A percentile compares a stretch with the other conserved stretches of the same genome.
Conservation (phyloP, 2,888 invertebrate species). For the Dromius quadrimaculatus region DNA sequence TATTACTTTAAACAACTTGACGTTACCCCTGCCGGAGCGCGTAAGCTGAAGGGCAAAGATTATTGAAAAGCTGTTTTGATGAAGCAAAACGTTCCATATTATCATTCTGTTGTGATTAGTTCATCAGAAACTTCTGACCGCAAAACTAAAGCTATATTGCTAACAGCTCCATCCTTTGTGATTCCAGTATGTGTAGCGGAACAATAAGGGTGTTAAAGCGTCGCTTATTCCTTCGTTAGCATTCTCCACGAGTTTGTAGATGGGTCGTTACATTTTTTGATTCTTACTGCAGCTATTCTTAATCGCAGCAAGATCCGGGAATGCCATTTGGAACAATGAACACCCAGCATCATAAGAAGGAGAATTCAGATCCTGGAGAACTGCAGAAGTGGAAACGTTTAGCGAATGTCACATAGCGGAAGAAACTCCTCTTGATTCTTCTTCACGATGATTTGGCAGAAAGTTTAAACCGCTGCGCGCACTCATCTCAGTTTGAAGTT, state of each 20-base stretch:
- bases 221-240: neutral
- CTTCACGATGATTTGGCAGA: slow-evolving; percentile 29
- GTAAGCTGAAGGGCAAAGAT: too few relatives aligned
- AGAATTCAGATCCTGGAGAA: too few relatives aligned
- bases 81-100: too few relatives aligned
- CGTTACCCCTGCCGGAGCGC: slow-evolving; percentile 13
- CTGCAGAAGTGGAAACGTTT: slow-evolving; percentile 4
- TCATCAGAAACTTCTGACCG: too few relatives aligned
- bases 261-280: slow-evolving; percentile 2
- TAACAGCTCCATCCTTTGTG: neutral
- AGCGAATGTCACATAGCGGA: slow-evolving; percentile 13
- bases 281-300: neutral
- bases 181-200: neutral
- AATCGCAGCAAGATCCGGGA: slow-evolving; percentile 4
- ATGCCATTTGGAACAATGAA: slow-evolving; percentile 9
- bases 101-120: too few relatives aligned
- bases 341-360: too few relatives aligned
- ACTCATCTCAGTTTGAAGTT: slow-evolving; percentile 42
- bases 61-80: too few relatives aligned
- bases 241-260: neutral
- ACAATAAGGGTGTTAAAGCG: neutral
- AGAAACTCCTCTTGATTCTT: neutral
- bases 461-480: slow-evolving; percentile 37
- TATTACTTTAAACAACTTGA: slow-evolving; percentile 40
- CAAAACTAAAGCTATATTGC: neutral